Base-by-base conservation (phyloP, 2,113 vertebrate genomes). In the Platichthys stellatus region DNA sequence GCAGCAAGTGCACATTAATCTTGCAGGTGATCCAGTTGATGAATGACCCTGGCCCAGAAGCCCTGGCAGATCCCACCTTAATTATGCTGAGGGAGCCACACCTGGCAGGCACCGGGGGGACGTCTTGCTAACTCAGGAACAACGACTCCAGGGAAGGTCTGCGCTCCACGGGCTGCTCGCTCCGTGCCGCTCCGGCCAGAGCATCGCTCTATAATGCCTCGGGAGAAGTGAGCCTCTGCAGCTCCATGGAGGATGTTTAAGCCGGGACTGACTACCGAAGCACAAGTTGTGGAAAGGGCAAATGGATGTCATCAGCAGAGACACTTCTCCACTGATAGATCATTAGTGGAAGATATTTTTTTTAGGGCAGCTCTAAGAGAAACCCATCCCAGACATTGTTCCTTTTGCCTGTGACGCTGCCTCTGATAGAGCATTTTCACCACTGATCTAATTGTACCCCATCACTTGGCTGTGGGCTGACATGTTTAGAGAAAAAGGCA, bases 1-100 rank as follows among this genome's bases (percentile, higher is more conserved):
- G 85, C 90, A 83, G 89, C 86, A 73, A 92, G 88, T 84, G 87
- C 85, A 89, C 92, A 95, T 95, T 94, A 93, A 95, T 95, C 94
- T 94, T 92, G 76, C 61, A 47, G 88, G 91, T 90, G 92, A 93
- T 92, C 92, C 88, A 63, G 86, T 91, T 94, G 93, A 95, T 95
- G 88, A 93, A 95, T 92, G 93, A 93, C 90, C 93, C 80, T 57
- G 62, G 87, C 90, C 87, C 89, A 86, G 88, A 94, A 90, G 84
- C 85, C 85, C 88, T 91, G 92, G 90, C 92, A 92, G 91, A 93
- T 93, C 89, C 87, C 88, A 83, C 90, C 91, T 92, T 94, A 94
- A 95, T 95, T 95, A 94, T 90, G 91, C 93, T 88, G 90, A 92
- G 87, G 87, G 85, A 93, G 89, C 84, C 85, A 85, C 91, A 92